Evolutionary conservation across 2,113 vertebrate species (phyloP), one percentile per base, ranked within the genome.

Genomic region (Neolamprologus longior): DNA sequence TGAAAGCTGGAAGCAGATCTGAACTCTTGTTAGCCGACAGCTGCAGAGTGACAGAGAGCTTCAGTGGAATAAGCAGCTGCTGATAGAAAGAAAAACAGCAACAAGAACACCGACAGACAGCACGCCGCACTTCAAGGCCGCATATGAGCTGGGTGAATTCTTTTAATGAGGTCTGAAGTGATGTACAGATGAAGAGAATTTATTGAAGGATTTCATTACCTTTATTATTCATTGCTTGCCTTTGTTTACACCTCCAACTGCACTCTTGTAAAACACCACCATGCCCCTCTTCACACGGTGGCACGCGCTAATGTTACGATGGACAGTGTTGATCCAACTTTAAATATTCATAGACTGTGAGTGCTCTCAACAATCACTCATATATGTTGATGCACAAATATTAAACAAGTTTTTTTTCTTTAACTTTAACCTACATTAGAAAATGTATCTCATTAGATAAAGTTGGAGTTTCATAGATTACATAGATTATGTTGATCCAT

Each of bases 1-100:
- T 82, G 90, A 92, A 61, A 90, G 85, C 95, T 94, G 90, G 89
- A 92, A n/a, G 81, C 90, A 80, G 90, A 94, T 92, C 89, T 92
- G 89, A 93, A 91, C 91, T 91, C 94, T 92, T 82, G 94, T 95
- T 95, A 95, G 85, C 88, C 85, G 91, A 94, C 95, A 96, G 96
- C 95, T 96, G 96, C 93, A 35, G 68, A 73, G 87, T 87, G 91
- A 85, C 86, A 33, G 83, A 57, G 82, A 24, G 84, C 57, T 26
- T 88, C 11, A 28, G 37, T 86, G 86, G 40, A 76, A 28, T 86
- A 80, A 88, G 81, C 91, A 91, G 92, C 93, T 92, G 94, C 83
- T 50, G 83, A 58, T 8, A 42, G 88, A 52, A 66, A 57, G 88
- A 85, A 37, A 89, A 86, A 55, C 85, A 53, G 82, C 85, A 82